Base-by-base conservation (phyloP, 2,113 vertebrate genomes). In the Diphyllodes magnificus region DNA sequence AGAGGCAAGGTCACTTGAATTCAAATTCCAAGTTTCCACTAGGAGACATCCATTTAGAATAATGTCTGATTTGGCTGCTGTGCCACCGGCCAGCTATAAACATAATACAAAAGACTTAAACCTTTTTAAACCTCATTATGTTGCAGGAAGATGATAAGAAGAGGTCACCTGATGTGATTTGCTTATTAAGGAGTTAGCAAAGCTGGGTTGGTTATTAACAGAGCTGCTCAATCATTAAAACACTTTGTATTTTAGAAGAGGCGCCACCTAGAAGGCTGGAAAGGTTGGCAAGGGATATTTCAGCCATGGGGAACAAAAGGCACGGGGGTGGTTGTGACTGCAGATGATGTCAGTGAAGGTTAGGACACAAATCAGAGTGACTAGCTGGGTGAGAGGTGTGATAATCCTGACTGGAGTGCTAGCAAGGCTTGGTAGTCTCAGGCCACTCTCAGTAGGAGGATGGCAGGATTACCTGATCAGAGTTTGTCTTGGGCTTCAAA, bases 1-100 rank as follows among this genome's bases (percentile, higher is more conserved):
- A 66, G 14, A 80, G 4, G 49, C 73, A 89, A 94, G 71, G 53
- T 78, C 8, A 93, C 80, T 90, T 93, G 65, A 92, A 65, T 84
- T 72, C 30, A 56, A 95, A 90, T 83, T 78, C 86, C 94, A 97
- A 91, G 68, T 94, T 72, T 92, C 86, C 90, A 71, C 54, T 93
- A 71, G 87, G 82, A 93, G 83, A 96, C 35, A 56, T 66, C 72
- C 51, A 82, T 90, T 49, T 86, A 86, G 64, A 95, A 83, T 93
- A 87, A 94, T 47, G 64, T 79, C 88, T 84, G 60, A 92, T 85
- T 57, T 28, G 59, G 40, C 24, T 88, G 42, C 49, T 1, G 2
- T 75, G 77, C 87, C 76, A 66, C 69, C 64, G 80, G 84, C 82
- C 54, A 76, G 61, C 54, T 86, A 69, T 87, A 94, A 92, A 95